phyloP scores from a whole-genome alignment of 2,113 vertebrate species.

The Siniperca chuatsi region DNA sequence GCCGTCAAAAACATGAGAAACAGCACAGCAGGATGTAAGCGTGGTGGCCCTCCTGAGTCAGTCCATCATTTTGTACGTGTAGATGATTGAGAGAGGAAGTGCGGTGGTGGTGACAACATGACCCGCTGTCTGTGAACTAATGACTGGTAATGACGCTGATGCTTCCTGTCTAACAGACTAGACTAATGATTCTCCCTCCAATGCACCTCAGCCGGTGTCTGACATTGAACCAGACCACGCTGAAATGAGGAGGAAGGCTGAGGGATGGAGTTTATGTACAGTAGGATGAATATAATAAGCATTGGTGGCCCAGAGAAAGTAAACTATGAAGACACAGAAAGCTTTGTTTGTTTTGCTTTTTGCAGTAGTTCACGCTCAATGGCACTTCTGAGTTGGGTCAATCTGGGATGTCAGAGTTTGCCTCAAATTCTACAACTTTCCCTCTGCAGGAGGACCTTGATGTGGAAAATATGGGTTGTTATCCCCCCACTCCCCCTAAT shows the following conservation, averaged over 20 bases:
- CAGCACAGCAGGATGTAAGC: conserved; percentile 42
- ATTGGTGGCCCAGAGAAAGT: conserved; percentile 5
- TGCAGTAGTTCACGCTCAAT: conserved; percentile 39
- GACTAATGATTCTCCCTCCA: conserved; percentile 61
- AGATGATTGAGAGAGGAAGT: conserved; percentile 33
- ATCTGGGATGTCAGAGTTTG: conserved; percentile 31
- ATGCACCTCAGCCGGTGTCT: conserved; percentile 56
- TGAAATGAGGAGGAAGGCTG: conserved; percentile 18
- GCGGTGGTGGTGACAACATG: conserved; percentile 19
- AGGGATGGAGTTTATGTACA: background rate
- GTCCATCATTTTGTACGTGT: conserved; percentile 28
- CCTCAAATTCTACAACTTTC: conserved; percentile 44
- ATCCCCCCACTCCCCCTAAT: conserved; percentile 20
- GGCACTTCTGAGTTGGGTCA: conserved; percentile 38
- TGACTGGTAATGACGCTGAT: conserved; percentile 68
- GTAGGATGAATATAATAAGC: conserved; percentile 8
- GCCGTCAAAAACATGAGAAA: conserved; percentile 5
- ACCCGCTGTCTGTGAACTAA: conserved; percentile 62
- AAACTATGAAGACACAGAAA: conserved; percentile 15
- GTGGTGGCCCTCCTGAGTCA: conserved; percentile 31
- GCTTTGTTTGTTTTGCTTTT: conserved; percentile 30
- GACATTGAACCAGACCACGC: conserved; percentile 60
- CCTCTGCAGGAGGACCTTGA: conserved; percentile 53
- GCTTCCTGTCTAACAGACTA: conserved; percentile 56
- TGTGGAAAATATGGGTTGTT: conserved; percentile 72